These are phyloP conservation scores for Orthochromis indermauri DNA, from an alignment of 2,113 vertebrate species.

Conservation along the genomic window DNA sequence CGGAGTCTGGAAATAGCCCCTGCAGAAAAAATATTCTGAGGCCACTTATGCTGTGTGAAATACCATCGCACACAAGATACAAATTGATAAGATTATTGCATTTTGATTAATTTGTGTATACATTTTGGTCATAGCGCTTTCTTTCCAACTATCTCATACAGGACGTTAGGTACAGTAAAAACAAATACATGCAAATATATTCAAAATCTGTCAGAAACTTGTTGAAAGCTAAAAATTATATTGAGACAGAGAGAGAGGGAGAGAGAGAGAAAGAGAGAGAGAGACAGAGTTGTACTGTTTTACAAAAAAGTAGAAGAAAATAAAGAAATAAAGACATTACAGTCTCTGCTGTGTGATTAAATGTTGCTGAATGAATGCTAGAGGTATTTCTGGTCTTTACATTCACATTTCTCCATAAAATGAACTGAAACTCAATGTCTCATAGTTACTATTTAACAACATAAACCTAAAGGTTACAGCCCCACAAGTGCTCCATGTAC, in stretches of 20 bases:
- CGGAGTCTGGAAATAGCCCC: not conserved
- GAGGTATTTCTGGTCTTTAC: not conserved
- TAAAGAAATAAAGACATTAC: not conserved
- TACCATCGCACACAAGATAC: not conserved
- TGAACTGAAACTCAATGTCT: not conserved
- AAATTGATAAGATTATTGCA: not conserved
- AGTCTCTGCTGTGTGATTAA: not conserved
- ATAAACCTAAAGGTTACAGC: not conserved
- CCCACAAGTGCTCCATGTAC: not conserved
- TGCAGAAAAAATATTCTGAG: not conserved
- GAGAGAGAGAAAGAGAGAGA: rapidly evolving
- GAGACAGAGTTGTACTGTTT: not conserved
- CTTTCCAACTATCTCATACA: not conserved
- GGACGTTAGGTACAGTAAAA: not conserved
- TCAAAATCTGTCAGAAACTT: not conserved
- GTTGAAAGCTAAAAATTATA: not conserved
- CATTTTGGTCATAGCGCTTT: not conserved
- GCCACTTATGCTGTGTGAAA: not conserved
- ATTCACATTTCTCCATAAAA: not conserved
- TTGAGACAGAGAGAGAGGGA: not conserved
- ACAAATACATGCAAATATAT: not conserved
- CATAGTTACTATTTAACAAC: not conserved
- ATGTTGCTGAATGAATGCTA: not conserved
- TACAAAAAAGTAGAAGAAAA: not conserved
- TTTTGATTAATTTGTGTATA: not conserved